These are phyloP conservation scores for Ornithoptera alexandrae DNA, from an alignment of 2,888 invertebrate species.

Conservation along the genomic window DNA sequence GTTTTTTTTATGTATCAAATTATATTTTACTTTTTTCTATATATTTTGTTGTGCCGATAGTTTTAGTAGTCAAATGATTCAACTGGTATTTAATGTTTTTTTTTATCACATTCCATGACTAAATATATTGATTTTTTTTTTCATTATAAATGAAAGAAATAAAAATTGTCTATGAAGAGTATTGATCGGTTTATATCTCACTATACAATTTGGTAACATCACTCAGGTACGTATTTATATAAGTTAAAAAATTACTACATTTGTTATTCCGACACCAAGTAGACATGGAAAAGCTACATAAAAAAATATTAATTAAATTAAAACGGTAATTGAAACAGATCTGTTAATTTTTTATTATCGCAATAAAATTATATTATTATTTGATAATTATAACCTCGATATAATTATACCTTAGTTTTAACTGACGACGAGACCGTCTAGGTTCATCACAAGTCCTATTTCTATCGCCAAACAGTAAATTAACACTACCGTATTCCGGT, in stretches of 20 bases:
- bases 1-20: slow-evolving; percentile 20
- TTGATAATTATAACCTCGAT: no score
- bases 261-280: no score
- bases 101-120: slow-evolving; percentile 27
- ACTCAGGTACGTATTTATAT: not conserved
- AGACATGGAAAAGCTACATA: no score
- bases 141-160: slow-evolving; percentile 5
- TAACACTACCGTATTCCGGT: no score
- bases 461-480: no score
- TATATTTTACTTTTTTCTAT: slow-evolving; percentile 10
- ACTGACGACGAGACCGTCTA: no score
- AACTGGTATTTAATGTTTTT: not conserved
- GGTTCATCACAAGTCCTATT: no score
- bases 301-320: no score
- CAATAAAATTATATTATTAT: no score
- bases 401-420: no score
- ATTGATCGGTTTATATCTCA: slow-evolving; percentile 13
- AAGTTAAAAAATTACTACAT: not conserved
- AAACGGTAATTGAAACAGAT: no score
- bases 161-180: not conserved
- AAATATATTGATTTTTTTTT: slow-evolving; percentile 1
- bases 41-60: slow-evolving; percentile 13
- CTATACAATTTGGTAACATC: not conserved
- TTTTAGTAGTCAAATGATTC: slow-evolving; percentile 1
- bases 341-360: no score